Base-by-base conservation (phyloP, 2,888 invertebrate genomes). In the Gandaritis pyraliata region DNA sequence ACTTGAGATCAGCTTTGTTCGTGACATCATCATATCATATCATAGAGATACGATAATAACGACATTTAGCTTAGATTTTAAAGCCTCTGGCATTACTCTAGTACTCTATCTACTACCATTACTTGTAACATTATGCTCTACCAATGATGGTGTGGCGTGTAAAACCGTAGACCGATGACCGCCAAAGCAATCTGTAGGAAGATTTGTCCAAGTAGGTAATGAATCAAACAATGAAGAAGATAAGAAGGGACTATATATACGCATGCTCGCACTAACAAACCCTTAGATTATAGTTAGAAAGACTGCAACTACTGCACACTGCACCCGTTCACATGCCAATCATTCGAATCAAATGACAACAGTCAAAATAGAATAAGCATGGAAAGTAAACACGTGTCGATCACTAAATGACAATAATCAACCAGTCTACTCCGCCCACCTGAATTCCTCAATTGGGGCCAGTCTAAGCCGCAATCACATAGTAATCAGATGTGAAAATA, bases 371-470 rank as follows among this genome's bases (percentile, higher is more conserved):
- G 10, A 46, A 58, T 48, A 57, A 41, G 36, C 38, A 58, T 50
- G 47, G 41, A 55, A 63, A 18, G 54, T 55, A 70, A 73, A 73
- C 70, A 74, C 72, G 68, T 72, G 73, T 73, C 73, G 69, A 74
- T 73, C 72, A 71, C 57, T 65, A 72, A 77, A 80, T 72, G 76
- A 76, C 75, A 76, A 75, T 74, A 76, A 78, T 81, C 74, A 80
- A 70, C 69, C 67, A 68, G 66, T 69, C 61, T 68, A 70, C 63
- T 64, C 70, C 78, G 75, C 81, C 81, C 75, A 81, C 78, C 68
- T 63, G 72, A 76, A 77, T 78, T 73, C 77, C 78, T 72, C 73
- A 50, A 68, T 69, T 67, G 68, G 67, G 70, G 74, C 70, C 62
- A 53, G 63, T 64, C 43, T 38, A 46, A 18, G 6, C 50, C 16